A percentile compares a stretch with the other conserved stretches of the same genome.
Evolutionary conservation across 2,888 invertebrate genomes (phyloP).

Genomic region (Melieria omissa): DNA sequence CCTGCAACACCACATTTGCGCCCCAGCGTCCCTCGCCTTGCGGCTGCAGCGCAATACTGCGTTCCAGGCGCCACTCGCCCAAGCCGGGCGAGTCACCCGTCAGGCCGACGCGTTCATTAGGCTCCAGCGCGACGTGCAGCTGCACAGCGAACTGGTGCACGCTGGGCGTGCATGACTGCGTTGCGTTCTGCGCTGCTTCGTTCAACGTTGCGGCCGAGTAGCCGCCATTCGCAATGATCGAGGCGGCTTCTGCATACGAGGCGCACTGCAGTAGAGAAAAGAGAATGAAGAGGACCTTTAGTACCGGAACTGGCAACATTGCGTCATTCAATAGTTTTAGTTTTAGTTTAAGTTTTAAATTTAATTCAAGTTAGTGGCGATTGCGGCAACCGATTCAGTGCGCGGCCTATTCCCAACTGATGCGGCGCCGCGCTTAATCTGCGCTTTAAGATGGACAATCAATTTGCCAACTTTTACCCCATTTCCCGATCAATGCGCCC

Average conservation of each 20-base stretch:
- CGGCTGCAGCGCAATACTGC: constrained; percentile 67
- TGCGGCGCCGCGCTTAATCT: no score
- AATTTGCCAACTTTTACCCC: no score
- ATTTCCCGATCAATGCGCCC: neutral
- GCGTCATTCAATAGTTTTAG: no score
- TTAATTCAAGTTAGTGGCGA: no score
- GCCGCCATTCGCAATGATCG: constrained; percentile 25
- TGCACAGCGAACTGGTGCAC: constrained; percentile 58
- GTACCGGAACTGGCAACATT: constrained; percentile 31
- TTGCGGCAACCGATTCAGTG: no score
- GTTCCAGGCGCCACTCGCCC: constrained; percentile 78
- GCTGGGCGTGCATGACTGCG: constrained; percentile 48
- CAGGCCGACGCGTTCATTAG: constrained; percentile 76
- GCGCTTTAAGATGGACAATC: no score
- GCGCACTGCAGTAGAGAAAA: constrained; percentile 54
- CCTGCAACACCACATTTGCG: constrained; percentile 70
- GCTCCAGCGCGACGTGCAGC: constrained; percentile 67
- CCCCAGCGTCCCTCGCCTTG: constrained; percentile 70
- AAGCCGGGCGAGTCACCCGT: constrained; percentile 76
- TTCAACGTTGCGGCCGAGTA: constrained; percentile 31
- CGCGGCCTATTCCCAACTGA: no score
- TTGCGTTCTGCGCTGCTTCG: constrained; percentile 32
- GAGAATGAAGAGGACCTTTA: constrained; percentile 46
- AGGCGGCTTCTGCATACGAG: constrained; percentile 52
- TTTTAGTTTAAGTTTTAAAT: no score